Conservation (phyloP, 1,140 invertebrate genomes). For the Ephestia elutella region DNA sequence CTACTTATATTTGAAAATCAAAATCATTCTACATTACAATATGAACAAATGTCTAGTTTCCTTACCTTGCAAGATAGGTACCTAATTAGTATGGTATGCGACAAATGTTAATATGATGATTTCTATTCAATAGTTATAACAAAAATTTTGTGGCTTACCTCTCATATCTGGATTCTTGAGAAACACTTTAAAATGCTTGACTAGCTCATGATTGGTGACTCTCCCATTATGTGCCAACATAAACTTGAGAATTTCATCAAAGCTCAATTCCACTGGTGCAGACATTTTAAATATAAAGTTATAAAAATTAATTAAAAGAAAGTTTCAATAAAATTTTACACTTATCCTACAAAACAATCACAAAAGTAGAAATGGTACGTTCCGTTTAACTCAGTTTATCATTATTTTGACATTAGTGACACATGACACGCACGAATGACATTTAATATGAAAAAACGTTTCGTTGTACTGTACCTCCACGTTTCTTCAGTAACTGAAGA, state of each 20-base stretch:
- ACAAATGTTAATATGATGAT: no score
- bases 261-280: slow-evolving; percentile 82
- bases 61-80: no score
- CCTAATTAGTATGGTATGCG: no score
- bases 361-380: no score
- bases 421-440: no score
- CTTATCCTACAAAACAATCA: neutral
- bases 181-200: slow-evolving; percentile 90
- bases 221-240: slow-evolving; percentile 87
- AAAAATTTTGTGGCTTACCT: slow-evolving; percentile 74
- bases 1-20: neutral
- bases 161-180: slow-evolving; percentile 85
- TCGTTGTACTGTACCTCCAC: no score
- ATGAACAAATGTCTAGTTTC: no score
- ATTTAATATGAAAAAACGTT: no score
- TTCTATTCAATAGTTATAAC: neutral
- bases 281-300: slow-evolving; percentile 75
- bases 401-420: no score
- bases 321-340: no score
- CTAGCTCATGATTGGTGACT: slow-evolving; percentile 90
- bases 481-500: no score
- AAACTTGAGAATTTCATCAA: slow-evolving; percentile 88
- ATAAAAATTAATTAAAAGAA: neutral
- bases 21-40: neutral
- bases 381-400: no score